Evolutionary conservation across 2,113 vertebrate genomes (phyloP), one percentile per base, ranked within the genome.

Genomic region (Pseudopodoces humilis): DNA sequence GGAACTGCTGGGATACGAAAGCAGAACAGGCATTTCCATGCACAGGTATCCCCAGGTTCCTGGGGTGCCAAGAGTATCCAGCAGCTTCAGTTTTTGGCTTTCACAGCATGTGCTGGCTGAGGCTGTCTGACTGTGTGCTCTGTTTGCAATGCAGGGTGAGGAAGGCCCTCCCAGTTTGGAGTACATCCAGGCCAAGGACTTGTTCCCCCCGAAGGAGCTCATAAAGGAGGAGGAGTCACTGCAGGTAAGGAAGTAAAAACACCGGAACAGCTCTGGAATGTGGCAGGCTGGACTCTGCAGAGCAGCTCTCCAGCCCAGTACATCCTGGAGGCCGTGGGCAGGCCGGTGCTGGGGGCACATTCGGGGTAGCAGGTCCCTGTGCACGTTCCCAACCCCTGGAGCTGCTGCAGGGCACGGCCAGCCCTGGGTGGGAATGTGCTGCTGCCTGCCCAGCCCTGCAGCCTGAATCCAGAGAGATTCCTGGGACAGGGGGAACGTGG

Each of bases 131-230:
- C 4, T 37, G 13, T 44, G 63, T 96, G 64, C 68, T 96, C 72
- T 97, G 35, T 96, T 97, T 97, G 78, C 49, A 88, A 86, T 92
- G 78, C 98, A 99, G 99, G 99, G 99, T 99, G 99, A 99, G 98
- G 99, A 99, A 91, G 99, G 99, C 83, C 99, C 99, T 96, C 99
- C 99, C 98, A 99, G 99, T 98, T 98, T 99, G 99, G 99, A 99
- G 98, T 99, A 99, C 95, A 99, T 99, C 98, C 99, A 99, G 98
- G 99, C 99, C 96, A 99, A 99, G 98, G 99, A 99, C 97, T 98
- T 99, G 97, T 99, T 99, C 94, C 99, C 99, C 95, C 99, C 98
- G 14, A 99, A 99, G 98, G 99, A 99, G 96, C 98, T 99, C 91
- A 97, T 99, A 85, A 99, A 99, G 97, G 99, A 99, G 94, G 99